Conservation (phyloP, 2,888 invertebrate genomes). For the Lasioglossum figueresi region DNA sequence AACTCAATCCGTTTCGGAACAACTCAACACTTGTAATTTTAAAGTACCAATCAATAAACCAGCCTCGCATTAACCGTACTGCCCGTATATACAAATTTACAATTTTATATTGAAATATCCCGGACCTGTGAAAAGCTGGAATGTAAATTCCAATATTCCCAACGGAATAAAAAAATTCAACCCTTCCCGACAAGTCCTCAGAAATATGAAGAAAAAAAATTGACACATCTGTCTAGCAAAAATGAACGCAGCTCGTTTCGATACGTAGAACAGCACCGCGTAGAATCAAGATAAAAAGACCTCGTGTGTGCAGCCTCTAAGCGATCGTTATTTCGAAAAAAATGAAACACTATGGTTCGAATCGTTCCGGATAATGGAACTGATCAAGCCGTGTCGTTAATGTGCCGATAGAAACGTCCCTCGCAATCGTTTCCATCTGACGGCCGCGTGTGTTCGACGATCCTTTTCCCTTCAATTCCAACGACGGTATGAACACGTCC, state of each 20-base stretch:
- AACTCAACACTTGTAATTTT: no score
- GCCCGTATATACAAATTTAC: no score
- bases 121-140: no score
- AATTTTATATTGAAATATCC: no score
- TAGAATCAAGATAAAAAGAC: background rate
- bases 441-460: background rate
- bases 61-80: no score
- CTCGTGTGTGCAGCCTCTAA: background rate
- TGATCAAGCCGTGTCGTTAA: background rate
- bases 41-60: no score
- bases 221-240: background rate
- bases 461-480: conserved; percentile 8
- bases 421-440: conserved; percentile 9
- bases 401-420: background rate
- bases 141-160: no score
- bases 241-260: background rate
- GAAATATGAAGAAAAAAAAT: background rate
- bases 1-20: no score
- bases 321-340: background rate
- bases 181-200: background rate
- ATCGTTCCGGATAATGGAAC: background rate
- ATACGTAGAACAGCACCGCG: background rate
- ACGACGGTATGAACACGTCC: conserved; percentile 8
- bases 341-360: background rate
- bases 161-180: no score